phyloP scores from a whole-genome alignment of 1,140 invertebrate species.

The Megalopta genalis region DNA sequence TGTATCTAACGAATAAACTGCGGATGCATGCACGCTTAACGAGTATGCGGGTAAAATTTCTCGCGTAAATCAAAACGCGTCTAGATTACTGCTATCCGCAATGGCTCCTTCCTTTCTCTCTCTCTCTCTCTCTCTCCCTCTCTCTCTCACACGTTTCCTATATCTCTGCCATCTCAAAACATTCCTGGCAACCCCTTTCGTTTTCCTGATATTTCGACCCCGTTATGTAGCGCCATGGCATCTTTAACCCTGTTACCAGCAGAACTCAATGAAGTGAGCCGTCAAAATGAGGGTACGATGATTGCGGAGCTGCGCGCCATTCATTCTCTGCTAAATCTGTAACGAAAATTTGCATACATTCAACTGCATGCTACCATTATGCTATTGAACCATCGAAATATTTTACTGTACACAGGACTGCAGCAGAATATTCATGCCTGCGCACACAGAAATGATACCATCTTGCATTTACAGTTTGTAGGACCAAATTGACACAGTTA shows the following conservation, averaged over 20 bases:
- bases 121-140: no score
- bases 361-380: no score
- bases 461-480: no score
- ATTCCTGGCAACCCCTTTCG: conserved; percentile 23
- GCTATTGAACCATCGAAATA: no score
- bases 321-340: no score
- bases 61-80: conserved; percentile 25
- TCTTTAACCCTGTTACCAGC: background rate
- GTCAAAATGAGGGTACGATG: background rate
- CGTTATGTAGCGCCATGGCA: background rate
- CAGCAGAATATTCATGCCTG: no score
- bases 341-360: no score
- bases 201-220: background rate
- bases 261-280: background rate
- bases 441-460: no score
- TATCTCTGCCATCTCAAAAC: conserved; percentile 8
- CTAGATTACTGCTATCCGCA: conserved; percentile 14
- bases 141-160: background rate
- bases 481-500: no score
- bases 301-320: no score
- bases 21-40: conserved; percentile 1
- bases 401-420: no score
- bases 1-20: conserved; percentile 6
- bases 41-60: conserved; percentile 29
- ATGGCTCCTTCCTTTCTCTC: conserved; percentile 9